These are phyloP conservation scores for Lepidonotus clava DNA, from an alignment of 2,888 invertebrate genomes.

Conservation along the genomic window DNA sequence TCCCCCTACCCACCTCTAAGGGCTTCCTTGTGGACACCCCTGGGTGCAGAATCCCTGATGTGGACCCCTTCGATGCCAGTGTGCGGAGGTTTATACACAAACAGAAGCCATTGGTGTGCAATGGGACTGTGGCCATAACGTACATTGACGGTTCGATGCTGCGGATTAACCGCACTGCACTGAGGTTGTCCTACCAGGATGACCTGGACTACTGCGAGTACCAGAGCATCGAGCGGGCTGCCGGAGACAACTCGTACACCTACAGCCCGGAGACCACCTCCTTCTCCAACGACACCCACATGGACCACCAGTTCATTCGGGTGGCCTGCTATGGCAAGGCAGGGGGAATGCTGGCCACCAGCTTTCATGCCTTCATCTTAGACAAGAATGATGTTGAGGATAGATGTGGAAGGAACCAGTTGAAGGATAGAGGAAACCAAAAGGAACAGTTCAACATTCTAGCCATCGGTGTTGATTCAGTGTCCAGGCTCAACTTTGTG, in stretches of 20 bases:
- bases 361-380: constrained; percentile 74
- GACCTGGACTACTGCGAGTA: constrained; percentile 72
- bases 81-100: constrained; percentile 66
- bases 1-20: not conserved
- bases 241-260: constrained; percentile 61
- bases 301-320: constrained; percentile 72
- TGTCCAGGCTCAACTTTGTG: constrained; percentile 91
- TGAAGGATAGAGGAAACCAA: constrained; percentile 20
- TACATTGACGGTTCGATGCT: constrained; percentile 68
- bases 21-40: constrained; percentile 74
- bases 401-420: constrained; percentile 52
- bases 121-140: constrained; percentile 68
- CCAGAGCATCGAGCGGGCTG: constrained; percentile 69
- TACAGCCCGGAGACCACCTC: constrained; percentile 62
- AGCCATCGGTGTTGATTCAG: constrained; percentile 91
- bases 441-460: constrained; percentile 85
- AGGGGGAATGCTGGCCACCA: constrained; percentile 70
- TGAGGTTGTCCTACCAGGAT: constrained; percentile 65
- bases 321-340: constrained; percentile 69
- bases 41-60: constrained; percentile 74
- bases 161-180: constrained; percentile 67
- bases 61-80: constrained; percentile 73
- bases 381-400: constrained; percentile 65
- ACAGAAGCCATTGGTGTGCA: constrained; percentile 66
- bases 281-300: constrained; percentile 64